Conservation (phyloP, 2,113 vertebrate genomes). For the Mesocricetus auratus region DNA sequence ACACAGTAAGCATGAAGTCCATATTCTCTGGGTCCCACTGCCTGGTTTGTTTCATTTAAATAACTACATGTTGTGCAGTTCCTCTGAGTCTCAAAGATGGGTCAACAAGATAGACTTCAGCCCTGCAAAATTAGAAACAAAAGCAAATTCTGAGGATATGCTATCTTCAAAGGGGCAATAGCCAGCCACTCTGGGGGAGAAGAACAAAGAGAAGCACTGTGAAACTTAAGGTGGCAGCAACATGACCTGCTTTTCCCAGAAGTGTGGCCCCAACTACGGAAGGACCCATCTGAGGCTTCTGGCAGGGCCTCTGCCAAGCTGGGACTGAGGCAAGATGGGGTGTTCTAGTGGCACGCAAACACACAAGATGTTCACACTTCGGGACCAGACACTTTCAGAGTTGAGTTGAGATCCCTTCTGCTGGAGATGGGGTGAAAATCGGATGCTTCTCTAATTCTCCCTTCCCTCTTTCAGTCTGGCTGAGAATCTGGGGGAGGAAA, state of each 20-base stretch:
- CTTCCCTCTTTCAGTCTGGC: conserved; percentile 57
- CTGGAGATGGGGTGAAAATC: neutral
- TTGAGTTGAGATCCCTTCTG: neutral
- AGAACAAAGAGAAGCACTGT: neutral
- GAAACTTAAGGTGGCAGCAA: neutral
- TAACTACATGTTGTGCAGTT: neutral
- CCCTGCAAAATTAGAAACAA: neutral
- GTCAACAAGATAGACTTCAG: neutral
- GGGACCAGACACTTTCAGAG: neutral
- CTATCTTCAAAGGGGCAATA: neutral
- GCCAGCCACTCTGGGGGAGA: too few relatives aligned
- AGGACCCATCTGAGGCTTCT: neutral
- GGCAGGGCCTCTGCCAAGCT: neutral
- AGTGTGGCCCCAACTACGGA: neutral
- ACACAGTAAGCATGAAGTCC: neutral
- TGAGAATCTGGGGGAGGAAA: conserved; percentile 73
- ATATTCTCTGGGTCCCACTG: neutral
- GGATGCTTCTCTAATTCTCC: conserved; percentile 56
- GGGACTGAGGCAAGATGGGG: neutral
- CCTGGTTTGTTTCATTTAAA: neutral
- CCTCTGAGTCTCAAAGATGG: neutral
- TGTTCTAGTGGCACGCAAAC: neutral
- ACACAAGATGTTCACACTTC: neutral
- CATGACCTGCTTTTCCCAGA: neutral
- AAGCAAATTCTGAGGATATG: neutral